Evolutionary conservation across 2,888 invertebrate genomes (phyloP).

Genomic region (Zygothrica quintamaculata): DNA sequence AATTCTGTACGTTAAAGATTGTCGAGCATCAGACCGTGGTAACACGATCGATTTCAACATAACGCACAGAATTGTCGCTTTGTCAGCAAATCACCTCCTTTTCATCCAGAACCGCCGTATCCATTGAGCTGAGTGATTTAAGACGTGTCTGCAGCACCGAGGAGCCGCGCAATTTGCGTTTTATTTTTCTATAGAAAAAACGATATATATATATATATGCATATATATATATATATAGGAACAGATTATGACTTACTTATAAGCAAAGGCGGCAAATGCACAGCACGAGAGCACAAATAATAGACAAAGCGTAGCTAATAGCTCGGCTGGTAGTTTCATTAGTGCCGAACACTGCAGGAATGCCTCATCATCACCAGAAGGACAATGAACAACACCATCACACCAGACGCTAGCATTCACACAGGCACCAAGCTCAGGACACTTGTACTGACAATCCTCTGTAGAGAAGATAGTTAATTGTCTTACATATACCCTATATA

Average conservation of each 20-base stretch:
- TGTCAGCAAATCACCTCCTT: conserved; percentile 98
- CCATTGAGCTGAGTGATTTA: conserved; percentile 90
- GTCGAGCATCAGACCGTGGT: conserved; percentile 91
- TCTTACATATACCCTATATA: too few relatives aligned
- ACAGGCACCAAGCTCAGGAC: conserved; percentile 92
- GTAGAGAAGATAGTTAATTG: conserved; percentile 69
- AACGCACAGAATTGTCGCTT: conserved; percentile 97
- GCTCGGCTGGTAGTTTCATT: conserved; percentile 90
- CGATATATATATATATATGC: not conserved
- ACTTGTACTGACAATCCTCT: conserved; percentile 90
- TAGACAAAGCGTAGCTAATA: conserved; percentile 87
- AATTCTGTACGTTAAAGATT: conserved; percentile 83
- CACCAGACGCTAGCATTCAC: conserved; percentile 92
- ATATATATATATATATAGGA: not conserved
- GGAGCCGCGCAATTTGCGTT: conserved; percentile 88
- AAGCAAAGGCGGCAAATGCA: conserved; percentile 85
- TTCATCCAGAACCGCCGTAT: conserved; percentile 93
- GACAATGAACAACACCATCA: conserved; percentile 91
- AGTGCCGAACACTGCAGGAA: conserved; percentile 92
- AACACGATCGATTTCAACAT: conserved; percentile 95
- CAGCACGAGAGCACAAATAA: conserved; percentile 84
- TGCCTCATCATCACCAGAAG: conserved; percentile 92
- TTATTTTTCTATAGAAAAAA: conserved; percentile 83
- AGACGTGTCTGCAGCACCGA: conserved; percentile 92
- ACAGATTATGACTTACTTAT: conserved; percentile 85